Evolutionary conservation across 2,888 invertebrate species (phyloP).

Genomic region (Ganaspis brasiliensis): DNA sequence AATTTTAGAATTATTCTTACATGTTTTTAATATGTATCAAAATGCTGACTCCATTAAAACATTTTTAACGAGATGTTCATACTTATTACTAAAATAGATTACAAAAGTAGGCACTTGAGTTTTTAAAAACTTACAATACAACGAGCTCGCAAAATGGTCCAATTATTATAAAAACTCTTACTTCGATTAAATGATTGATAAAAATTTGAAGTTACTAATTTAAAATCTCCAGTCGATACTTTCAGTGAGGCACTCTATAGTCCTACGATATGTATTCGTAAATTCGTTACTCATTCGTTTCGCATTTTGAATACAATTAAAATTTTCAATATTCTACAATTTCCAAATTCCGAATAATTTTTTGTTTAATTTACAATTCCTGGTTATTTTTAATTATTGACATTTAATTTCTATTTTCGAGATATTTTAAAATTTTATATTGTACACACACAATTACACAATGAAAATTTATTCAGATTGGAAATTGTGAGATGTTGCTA

Average conservation of each 20-base stretch:
- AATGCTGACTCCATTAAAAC: neutral
- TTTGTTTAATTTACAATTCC: too few relatives aligned
- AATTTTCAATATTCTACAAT: neutral
- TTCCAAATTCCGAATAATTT: too few relatives aligned
- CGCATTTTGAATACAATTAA: conserved; percentile 25
- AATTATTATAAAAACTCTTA: neutral
- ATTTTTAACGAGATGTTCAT: neutral
- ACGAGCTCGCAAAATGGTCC: neutral
- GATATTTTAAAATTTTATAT: conserved; percentile 5
- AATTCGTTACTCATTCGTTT: conserved; percentile 11
- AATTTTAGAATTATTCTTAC: neutral
- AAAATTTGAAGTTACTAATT: neutral
- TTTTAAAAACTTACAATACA: conserved; percentile 4
- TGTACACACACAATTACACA: too few relatives aligned
- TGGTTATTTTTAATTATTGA: too few relatives aligned
- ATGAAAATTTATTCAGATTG: neutral
- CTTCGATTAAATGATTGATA: neutral
- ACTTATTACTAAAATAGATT: neutral
- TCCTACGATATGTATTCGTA: conserved; percentile 27
- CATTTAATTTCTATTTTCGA: too few relatives aligned
- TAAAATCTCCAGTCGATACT: conserved; percentile 22
- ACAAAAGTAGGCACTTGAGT: conserved; percentile 15
- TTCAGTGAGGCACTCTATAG: conserved; percentile 32
- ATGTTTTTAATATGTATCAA: neutral
- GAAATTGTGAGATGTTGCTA: neutral